A percentile compares a stretch with the other conserved stretches of the same genome.
These are phyloP conservation scores for Ernsta delagoae DNA, from an alignment of 2,888 invertebrate species.

Conservation along the genomic window DNA sequence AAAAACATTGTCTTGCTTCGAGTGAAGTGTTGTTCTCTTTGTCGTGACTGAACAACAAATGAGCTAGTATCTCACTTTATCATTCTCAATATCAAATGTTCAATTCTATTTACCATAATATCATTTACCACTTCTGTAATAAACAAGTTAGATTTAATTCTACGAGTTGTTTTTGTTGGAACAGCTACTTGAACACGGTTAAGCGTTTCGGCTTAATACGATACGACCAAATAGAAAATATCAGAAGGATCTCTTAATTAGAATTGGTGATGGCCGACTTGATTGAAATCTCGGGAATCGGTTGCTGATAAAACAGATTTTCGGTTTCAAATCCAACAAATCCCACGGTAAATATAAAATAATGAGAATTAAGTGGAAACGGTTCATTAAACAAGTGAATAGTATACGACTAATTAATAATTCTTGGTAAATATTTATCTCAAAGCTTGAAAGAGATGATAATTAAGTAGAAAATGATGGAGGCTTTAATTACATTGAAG, in stretches of 20 bases:
- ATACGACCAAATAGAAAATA: constrained; percentile 31
- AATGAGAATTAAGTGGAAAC: constrained; percentile 12
- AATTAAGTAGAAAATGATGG: not conserved
- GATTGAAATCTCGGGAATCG: constrained; percentile 29
- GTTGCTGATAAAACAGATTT: constrained; percentile 17
- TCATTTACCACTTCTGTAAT: not conserved
- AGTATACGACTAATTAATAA: constrained; percentile 7
- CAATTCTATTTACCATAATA: too few species aligned
- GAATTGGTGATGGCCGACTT: constrained; percentile 24
- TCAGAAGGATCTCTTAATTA: constrained; percentile 36
- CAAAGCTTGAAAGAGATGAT: not conserved
- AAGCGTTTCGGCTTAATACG: constrained; percentile 21
- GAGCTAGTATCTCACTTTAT: too few species aligned
- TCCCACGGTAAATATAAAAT: constrained; percentile 2
- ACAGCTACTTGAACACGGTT: not conserved
- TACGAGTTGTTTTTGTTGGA: not conserved
- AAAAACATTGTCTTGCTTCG: not conserved
- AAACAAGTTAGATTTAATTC: not conserved
- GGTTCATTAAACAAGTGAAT: constrained; percentile 18
- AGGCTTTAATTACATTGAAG: not conserved
- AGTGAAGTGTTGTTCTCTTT: too few species aligned
- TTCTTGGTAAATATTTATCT: not conserved
- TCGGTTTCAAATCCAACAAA: constrained; percentile 10
- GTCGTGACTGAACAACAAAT: too few species aligned
- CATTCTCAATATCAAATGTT: too few species aligned